Percentiles rank a stretch among this genome's conserved stretches.
These are phyloP conservation scores for Lepus americanus DNA, from an alignment of 2,113 vertebrate species.

Conservation along the genomic window DNA sequence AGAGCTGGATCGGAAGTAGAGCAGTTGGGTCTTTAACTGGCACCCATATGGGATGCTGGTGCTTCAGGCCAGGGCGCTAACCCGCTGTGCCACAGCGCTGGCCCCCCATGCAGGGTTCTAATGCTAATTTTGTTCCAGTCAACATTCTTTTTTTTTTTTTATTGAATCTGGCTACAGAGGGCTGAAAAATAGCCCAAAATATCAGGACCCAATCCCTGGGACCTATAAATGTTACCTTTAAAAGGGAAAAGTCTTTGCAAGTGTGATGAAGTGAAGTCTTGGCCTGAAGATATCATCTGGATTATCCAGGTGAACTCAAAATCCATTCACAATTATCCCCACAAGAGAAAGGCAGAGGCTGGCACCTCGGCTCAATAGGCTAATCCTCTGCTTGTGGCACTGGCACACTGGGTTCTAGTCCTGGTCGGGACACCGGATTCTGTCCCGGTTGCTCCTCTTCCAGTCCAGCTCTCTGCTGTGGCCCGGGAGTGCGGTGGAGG, in stretches of 20 bases:
- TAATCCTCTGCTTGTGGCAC: no score
- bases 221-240: background rate
- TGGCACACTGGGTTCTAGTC: no score
- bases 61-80: no score
- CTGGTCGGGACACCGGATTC: no score
- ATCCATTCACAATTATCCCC: background rate
- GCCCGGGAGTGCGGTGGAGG: no score
- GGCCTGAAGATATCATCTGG: background rate
- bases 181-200: background rate
- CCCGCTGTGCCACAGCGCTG: no score
- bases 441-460: no score
- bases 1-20: no score
- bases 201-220: background rate
- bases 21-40: no score
- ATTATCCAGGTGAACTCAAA: background rate
- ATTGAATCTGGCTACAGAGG: background rate
- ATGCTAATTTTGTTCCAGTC: constrained; percentile 8
- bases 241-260: background rate
- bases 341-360: background rate
- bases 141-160: background rate
- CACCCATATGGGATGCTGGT: no score
- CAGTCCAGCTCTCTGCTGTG: no score
- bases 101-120: background rate
- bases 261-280: background rate
- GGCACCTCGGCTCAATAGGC: no score